These are phyloP conservation scores for Leiothrix lutea DNA, from an alignment of 2,113 vertebrate genomes.

Conservation along the genomic window DNA sequence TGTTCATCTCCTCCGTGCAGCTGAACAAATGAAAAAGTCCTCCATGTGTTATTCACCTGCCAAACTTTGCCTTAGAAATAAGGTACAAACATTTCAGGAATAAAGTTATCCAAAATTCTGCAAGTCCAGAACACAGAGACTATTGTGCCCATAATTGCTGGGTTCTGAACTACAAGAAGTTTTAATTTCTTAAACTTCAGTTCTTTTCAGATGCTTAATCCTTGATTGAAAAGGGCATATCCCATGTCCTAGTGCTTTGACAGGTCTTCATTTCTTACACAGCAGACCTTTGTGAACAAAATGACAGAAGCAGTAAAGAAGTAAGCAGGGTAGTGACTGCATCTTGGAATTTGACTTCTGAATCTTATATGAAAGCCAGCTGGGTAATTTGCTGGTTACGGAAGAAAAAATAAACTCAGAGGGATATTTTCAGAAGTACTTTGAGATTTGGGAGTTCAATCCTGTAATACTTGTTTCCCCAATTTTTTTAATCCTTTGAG, in stretches of 20 bases:
- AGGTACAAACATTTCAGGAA: not conserved
- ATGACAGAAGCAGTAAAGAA: not conserved
- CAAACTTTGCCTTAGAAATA: conserved; percentile 68
- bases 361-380: not conserved
- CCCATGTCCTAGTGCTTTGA: conserved; percentile 76
- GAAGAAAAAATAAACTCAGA: not conserved
- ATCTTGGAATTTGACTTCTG: not conserved
- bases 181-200: conserved; percentile 70
- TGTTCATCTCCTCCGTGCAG: conserved; percentile 78
- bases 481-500: conserved; percentile 26
- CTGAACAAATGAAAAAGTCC: conserved; percentile 74
- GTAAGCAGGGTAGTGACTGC: not conserved
- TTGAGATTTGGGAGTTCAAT: conserved; percentile 23
- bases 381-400: not conserved
- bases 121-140: conserved; percentile 32
- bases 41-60: conserved; percentile 66
- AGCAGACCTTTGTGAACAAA: not conserved
- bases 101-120: not conserved
- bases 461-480: conserved; percentile 24
- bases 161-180: conserved; percentile 68
- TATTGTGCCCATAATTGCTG: conserved; percentile 64
- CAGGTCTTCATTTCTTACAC: conserved; percentile 76
- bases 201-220: conserved; percentile 73
- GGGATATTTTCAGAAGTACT: conserved; percentile 39
- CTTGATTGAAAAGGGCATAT: conserved; percentile 71